Evolutionary conservation across 2,797 vertebrate species (phyloP).

Genomic region (Limnodromus scolopaceus): DNA sequence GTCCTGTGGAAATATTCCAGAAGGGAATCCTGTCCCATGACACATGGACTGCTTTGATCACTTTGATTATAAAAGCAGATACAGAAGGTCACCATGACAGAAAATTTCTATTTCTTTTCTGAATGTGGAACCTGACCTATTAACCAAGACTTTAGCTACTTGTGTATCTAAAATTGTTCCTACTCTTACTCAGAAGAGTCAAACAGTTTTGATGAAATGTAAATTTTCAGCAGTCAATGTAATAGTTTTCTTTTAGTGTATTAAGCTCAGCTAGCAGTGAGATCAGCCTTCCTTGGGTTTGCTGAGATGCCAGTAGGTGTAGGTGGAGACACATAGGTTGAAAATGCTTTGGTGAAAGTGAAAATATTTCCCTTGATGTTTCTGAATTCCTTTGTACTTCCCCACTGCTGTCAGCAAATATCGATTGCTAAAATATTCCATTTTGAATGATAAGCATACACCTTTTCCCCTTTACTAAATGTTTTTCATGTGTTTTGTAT

Average conservation of each 20-base stretch:
- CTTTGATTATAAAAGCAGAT: constrained; percentile 61
- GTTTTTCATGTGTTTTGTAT: neutral
- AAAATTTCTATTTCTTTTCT: constrained; percentile 30
- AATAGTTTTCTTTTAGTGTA: neutral
- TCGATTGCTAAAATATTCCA: neutral
- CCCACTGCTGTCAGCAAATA: neutral
- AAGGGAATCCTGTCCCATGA: constrained; percentile 46
- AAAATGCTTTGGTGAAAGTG: neutral
- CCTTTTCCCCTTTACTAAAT: neutral
- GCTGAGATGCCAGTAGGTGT: neutral
- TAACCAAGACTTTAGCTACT: neutral
- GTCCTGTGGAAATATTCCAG: constrained; percentile 58
- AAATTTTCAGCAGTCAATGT: neutral
- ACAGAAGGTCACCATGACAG: constrained; percentile 25
- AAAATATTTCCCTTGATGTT: neutral
- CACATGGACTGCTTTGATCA: constrained; percentile 56
- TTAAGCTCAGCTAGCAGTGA: neutral
- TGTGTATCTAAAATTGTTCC: neutral
- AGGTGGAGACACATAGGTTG: neutral
- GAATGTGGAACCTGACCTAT: neutral
- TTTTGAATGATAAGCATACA: neutral
- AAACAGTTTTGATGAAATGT: neutral
- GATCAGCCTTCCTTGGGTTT: neutral
- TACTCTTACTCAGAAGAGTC: neutral
- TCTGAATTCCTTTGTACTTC: neutral